Percentiles rank a stretch among this genome's conserved stretches.
phyloP scores from a whole-genome alignment of 2,797 vertebrate species.

The Adrianichthys oophorus region DNA sequence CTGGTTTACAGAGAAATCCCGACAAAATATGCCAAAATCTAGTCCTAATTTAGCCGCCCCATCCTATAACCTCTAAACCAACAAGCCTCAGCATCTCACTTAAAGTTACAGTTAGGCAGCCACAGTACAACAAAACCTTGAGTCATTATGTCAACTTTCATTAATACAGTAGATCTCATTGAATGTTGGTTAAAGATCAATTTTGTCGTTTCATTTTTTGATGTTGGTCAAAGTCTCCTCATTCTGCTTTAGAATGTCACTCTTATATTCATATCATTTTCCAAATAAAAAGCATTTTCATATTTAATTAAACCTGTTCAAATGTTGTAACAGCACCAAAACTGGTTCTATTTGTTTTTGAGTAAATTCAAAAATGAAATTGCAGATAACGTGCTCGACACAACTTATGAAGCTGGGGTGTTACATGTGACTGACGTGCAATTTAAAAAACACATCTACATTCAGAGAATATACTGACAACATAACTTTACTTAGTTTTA shows the following conservation, averaged over 20 bases:
- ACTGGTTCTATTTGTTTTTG: too few relatives aligned
- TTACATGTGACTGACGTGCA: neutral
- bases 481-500: conserved; percentile 34
- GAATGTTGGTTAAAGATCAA: neutral
- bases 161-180: neutral
- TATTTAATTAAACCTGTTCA: too few relatives aligned
- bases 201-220: neutral
- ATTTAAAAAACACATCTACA: conserved; percentile 2
- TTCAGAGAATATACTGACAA: conserved; percentile 22
- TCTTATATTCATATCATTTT: too few relatives aligned
- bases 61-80: conserved; percentile 11
- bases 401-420: too few relatives aligned
- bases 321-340: too few relatives aligned
- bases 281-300: too few relatives aligned
- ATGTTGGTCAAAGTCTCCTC: too few relatives aligned
- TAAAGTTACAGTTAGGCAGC: neutral
- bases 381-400: too few relatives aligned
- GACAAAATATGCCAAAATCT: conserved; percentile 44
- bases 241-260: too few relatives aligned
- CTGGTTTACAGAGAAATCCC: conserved; percentile 56
- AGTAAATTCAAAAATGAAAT: too few relatives aligned
- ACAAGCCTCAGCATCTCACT: neutral
- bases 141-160: neutral
- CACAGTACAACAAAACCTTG: neutral
- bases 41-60: conserved; percentile 24